Evolutionary conservation across 2,888 invertebrate species (phyloP).

Genomic region (Nomada flava): DNA sequence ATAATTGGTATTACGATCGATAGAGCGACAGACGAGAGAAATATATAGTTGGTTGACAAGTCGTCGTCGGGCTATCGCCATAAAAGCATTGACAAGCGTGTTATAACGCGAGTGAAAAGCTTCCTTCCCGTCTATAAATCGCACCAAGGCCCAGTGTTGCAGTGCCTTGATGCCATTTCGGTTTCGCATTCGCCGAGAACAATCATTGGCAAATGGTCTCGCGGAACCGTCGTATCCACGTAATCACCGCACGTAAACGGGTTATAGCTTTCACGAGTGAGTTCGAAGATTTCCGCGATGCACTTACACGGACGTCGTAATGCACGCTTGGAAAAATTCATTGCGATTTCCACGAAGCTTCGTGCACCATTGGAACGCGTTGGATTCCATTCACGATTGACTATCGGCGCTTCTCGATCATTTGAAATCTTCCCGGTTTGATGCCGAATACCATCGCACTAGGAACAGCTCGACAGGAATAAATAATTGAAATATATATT

Average conservation of each 20-base stretch:
- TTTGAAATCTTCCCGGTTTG: neutral
- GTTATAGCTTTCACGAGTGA: slow-evolving; percentile 55
- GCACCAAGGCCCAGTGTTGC: slow-evolving; percentile 13
- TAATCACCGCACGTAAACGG: slow-evolving; percentile 67
- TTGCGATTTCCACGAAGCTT: slow-evolving; percentile 4
- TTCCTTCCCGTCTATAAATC: slow-evolving; percentile 56
- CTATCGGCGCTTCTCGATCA: neutral
- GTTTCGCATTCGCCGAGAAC: slow-evolving; percentile 47
- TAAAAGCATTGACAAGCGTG: slow-evolving; percentile 50
- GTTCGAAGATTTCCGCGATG: slow-evolving; percentile 24
- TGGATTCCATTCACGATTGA: neutral
- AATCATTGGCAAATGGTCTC: slow-evolving; percentile 54
- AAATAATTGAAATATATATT: neutral
- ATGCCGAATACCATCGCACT: neutral
- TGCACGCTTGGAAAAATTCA: slow-evolving; percentile 41
- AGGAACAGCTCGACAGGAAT: neutral
- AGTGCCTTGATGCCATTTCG: slow-evolving; percentile 30
- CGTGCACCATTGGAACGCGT: neutral
- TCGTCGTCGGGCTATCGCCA: slow-evolving; percentile 41
- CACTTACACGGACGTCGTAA: slow-evolving; percentile 10
- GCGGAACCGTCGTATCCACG: slow-evolving; percentile 43
- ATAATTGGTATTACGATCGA: slow-evolving; percentile 30
- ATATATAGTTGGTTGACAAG: slow-evolving; percentile 40
- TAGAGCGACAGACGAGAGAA: slow-evolving; percentile 14
- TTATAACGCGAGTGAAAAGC: slow-evolving; percentile 21